Percentiles rank a stretch among this genome's conserved stretches.
Conservation (phyloP, 2,888 invertebrate genomes). For the Anaspis maculata region DNA sequence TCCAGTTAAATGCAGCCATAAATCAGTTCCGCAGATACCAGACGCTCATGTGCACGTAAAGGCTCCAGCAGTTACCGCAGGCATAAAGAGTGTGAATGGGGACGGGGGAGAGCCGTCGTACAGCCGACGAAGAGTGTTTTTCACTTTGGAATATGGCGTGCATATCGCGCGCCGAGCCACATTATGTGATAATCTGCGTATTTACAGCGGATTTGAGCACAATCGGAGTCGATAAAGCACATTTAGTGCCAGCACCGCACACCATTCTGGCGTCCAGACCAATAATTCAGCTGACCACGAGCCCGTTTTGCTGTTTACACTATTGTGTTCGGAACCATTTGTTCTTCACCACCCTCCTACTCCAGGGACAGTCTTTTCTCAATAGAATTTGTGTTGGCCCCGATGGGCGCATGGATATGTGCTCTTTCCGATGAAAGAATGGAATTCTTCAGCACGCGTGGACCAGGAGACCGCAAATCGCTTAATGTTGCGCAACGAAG, state of each 20-base stretch:
- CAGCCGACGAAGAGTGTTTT: conserved; percentile 7
- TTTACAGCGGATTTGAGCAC: conserved; percentile 28
- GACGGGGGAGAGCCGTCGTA: no score
- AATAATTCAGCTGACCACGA: conserved; percentile 28
- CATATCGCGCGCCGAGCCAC: conserved; percentile 14
- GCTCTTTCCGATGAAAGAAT: no score
- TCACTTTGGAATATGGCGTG: conserved; percentile 15
- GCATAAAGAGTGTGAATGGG: no score
- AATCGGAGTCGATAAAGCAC: conserved; percentile 27
- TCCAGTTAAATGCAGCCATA: no score
- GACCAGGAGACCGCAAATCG: no score
- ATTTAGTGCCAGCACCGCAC: conserved; percentile 23
- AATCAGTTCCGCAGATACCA: no score
- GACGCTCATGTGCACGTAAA: no score
- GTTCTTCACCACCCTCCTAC: conserved; percentile 9
- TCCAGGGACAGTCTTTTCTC: no score
- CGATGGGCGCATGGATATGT: no score
- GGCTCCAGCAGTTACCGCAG: no score
- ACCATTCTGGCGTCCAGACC: conserved; percentile 20
- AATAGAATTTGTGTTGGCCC: no score
- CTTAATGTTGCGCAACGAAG: neutral
- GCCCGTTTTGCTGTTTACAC: conserved; percentile 16
- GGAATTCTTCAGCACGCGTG: neutral
- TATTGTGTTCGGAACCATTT: conserved; percentile 17
- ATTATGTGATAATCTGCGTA: conserved; percentile 27